phyloP scores from a whole-genome alignment of 2,888 invertebrate species.

The Drosophila austrosaltans region DNA sequence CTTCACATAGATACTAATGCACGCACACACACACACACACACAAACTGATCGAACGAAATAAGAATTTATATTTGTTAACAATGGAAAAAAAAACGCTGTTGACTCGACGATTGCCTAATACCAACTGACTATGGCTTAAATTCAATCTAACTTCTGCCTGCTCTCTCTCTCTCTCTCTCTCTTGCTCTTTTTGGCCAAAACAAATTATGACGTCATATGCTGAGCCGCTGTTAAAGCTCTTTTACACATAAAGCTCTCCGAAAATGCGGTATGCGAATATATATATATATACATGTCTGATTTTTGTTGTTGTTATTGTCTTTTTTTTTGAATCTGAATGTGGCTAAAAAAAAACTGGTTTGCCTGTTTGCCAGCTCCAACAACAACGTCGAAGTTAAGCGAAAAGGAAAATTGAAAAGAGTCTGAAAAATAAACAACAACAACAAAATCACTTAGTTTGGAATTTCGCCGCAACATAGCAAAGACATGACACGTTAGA shows the following conservation, averaged over 20 bases:
- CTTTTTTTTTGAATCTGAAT: slow-evolving; percentile 47
- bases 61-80: slow-evolving; percentile 11
- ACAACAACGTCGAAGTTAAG: slow-evolving; percentile 64
- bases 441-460: slow-evolving; percentile 72
- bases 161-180: slow-evolving; percentile 25
- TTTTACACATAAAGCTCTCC: slow-evolving; percentile 49
- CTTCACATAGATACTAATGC: slow-evolving; percentile 33
- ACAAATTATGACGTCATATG: slow-evolving; percentile 78
- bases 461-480: slow-evolving; percentile 74
- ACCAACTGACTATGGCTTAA: slow-evolving; percentile 66
- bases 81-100: slow-evolving; percentile 44
- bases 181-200: slow-evolving; percentile 47
- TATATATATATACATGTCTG: slow-evolving; percentile 61
- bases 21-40: not conserved
- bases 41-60: slow-evolving; percentile 26
- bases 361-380: slow-evolving; percentile 56
- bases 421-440: slow-evolving; percentile 49
- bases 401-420: slow-evolving; percentile 74
- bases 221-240: slow-evolving; percentile 48
- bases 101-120: slow-evolving; percentile 76
- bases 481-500: slow-evolving; percentile 31
- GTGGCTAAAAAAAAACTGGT: slow-evolving; percentile 74
- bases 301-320: slow-evolving; percentile 3
- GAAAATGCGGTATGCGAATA: slow-evolving; percentile 64
- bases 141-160: not conserved